Percentiles rank a stretch among this genome's conserved stretches.
Evolutionary conservation across 2,888 invertebrate species (phyloP).

Genomic region (Temnothorax rugatulus): DNA sequence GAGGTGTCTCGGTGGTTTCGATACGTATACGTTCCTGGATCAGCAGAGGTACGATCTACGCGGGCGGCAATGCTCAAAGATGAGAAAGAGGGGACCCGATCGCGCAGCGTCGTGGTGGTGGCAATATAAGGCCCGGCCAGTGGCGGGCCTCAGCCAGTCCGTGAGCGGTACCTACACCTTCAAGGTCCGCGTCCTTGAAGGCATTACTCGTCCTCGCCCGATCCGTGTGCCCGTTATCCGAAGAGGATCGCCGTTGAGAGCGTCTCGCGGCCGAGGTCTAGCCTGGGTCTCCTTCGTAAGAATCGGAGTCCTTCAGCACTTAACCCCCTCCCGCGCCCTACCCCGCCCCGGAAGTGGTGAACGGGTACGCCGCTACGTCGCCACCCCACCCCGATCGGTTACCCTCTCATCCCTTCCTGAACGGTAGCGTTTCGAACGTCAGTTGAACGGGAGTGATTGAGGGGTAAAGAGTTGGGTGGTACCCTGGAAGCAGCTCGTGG

Average conservation of each 20-base stretch:
- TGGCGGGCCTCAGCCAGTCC: constrained; percentile 84
- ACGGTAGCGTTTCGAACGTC: constrained; percentile 39
- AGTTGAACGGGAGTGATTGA: constrained; percentile 51
- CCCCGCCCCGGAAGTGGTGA: constrained; percentile 50
- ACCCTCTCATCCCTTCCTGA: constrained; percentile 25
- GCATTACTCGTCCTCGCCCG: constrained; percentile 40
- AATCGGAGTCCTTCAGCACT: background rate
- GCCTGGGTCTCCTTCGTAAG: background rate
- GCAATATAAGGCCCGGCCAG: constrained; percentile 84
- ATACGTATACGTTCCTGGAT: constrained; percentile 63
- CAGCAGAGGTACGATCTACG: constrained; percentile 51
- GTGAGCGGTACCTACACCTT: constrained; percentile 84
- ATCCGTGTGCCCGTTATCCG: constrained; percentile 12
- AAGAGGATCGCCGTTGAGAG: constrained; percentile 25
- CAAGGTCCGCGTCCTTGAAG: constrained; percentile 81
- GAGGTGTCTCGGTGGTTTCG: constrained; percentile 7
- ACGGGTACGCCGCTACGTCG: constrained; percentile 27
- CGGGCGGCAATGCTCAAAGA: constrained; percentile 56
- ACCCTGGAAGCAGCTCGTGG: constrained; percentile 26
- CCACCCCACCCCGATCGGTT: constrained; percentile 7
- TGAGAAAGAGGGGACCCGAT: constrained; percentile 71
- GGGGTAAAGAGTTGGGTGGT: constrained; percentile 28
- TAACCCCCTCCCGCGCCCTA: background rate
- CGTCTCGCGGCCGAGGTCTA: constrained; percentile 52
- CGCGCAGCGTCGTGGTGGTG: constrained; percentile 80